Evolutionary conservation across 1,140 invertebrate genomes (phyloP), one percentile per base, ranked within the genome.

Genomic region (Vanessa atalanta): DNA sequence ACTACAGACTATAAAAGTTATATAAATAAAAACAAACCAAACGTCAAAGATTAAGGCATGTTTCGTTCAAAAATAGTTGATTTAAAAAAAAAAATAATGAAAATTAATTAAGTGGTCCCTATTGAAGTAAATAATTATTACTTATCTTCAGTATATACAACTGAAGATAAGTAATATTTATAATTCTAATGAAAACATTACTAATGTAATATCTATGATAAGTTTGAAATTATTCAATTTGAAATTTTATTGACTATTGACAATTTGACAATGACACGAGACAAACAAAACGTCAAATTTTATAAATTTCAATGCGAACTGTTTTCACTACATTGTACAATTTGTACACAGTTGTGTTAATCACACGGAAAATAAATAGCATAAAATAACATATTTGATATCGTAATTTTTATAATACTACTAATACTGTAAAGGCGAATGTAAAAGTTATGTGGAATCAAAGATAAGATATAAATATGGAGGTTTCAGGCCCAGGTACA

Each of bases 401-500:
- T 57, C 15, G 31, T 61, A 37, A 26, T 31, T 61, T 31, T 61
- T 61, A 37, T 37, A 37, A n/a, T 37, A 37, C 31, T 14, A 31
- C 5, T 15, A 31, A 61, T 43, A 61, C 31, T 61, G 23, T 37
- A 5, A 61, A 61, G 14, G 15, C n/a, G 31, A 65, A 50, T 37
- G 47, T 61, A 61, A 61, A 61, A 61, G 61, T 72, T 31, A 72
- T 72, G 70, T 72, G 65, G 50, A 57, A 31, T n/a, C 13, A 47
- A 53, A n/a, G 31, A 55, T 53, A 11, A 20, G 53, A 57, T 57
- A 66, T 60, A 73, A 82, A 72, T 78, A 88, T 88, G 86, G 86
- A 88, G 70, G 73, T 88, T 75, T 82, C 86, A 75, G 85, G 83
- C 65, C 65, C 86, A 79, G 84, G 86, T 88, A 65, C 63, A 48